These are phyloP conservation scores for Dermolepida albohirtum DNA, from an alignment of 2,888 invertebrate species.

Conservation along the genomic window DNA sequence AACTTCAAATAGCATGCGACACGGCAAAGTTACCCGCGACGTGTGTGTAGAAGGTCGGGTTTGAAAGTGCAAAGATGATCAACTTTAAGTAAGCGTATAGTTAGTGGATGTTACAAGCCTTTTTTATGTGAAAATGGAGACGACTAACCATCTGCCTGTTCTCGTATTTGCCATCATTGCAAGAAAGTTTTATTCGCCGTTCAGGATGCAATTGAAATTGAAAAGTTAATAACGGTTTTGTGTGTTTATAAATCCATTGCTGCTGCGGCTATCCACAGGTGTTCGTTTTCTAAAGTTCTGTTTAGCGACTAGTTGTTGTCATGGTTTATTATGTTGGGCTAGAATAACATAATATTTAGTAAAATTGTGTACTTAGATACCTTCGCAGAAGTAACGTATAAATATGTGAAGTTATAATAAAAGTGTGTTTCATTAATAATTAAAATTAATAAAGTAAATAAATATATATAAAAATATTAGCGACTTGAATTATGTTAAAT, in stretches of 20 bases:
- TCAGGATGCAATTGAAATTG: slow-evolving; percentile 41
- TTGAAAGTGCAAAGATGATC: slow-evolving; percentile 30
- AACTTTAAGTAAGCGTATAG: too few relatives aligned
- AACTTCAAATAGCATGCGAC: slow-evolving; percentile 41
- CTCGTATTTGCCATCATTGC: not conserved
- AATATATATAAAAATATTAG: not conserved
- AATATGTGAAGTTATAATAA: too few relatives aligned
- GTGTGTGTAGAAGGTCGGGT: slow-evolving; percentile 35
- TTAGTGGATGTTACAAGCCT: too few relatives aligned
- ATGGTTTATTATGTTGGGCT: too few relatives aligned
- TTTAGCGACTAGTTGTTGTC: too few relatives aligned
- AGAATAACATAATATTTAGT: too few relatives aligned
- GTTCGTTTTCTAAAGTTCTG: slow-evolving; percentile 27
- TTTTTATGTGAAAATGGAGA: too few relatives aligned
- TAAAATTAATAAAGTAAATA: too few relatives aligned
- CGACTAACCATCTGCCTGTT: not conserved
- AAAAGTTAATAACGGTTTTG: slow-evolving; percentile 42
- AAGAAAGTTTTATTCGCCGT: slow-evolving; percentile 20
- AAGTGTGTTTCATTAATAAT: too few relatives aligned
- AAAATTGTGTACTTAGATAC: too few relatives aligned
- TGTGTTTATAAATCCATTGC: slow-evolving; percentile 46
- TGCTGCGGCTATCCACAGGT: slow-evolving; percentile 48
- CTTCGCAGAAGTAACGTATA: too few relatives aligned
- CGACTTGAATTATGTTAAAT: slow-evolving; percentile 28
- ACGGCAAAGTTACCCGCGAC: slow-evolving; percentile 45